Evolutionary conservation across 2,113 vertebrate genomes (phyloP).

Genomic region (Numida meleagris): DNA sequence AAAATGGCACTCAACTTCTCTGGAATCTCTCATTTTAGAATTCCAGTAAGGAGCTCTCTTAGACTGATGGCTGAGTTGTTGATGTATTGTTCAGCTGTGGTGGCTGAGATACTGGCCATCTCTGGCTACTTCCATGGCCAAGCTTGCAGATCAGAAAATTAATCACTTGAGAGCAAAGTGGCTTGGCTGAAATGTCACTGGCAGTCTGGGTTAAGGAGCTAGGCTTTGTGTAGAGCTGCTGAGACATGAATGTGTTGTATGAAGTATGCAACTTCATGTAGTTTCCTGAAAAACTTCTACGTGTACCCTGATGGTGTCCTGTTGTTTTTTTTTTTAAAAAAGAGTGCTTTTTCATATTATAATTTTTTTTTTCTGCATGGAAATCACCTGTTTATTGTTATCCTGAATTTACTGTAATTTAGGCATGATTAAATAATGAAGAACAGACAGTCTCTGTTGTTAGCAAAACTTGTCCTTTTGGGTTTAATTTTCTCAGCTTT

Average conservation of each 20-base stretch:
- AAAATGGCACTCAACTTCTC: background rate
- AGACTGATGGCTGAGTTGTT: background rate
- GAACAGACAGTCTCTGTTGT: background rate
- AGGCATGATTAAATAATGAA: background rate
- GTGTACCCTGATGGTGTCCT: background rate
- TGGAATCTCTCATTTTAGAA: background rate
- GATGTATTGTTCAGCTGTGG: background rate
- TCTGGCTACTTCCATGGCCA: background rate
- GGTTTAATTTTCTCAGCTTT: background rate
- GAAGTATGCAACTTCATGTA: background rate
- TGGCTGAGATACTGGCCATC: background rate
- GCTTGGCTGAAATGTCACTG: background rate
- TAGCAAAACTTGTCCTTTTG: background rate
- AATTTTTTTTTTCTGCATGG: background rate
- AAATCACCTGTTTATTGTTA: background rate
- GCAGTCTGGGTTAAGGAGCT: background rate
- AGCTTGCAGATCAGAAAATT: background rate
- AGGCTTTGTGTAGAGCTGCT: background rate
- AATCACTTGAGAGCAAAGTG: background rate
- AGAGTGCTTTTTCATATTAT: no score
- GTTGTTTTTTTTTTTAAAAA: no score
- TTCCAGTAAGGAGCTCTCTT: background rate
- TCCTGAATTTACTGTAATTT: background rate
- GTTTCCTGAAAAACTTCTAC: background rate
- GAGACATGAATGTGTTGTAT: background rate